A percentile compares a stretch with the other conserved stretches of the same genome.
Evolutionary conservation across 2,113 vertebrate genomes (phyloP).

Genomic region (Theropithecus gelada): DNA sequence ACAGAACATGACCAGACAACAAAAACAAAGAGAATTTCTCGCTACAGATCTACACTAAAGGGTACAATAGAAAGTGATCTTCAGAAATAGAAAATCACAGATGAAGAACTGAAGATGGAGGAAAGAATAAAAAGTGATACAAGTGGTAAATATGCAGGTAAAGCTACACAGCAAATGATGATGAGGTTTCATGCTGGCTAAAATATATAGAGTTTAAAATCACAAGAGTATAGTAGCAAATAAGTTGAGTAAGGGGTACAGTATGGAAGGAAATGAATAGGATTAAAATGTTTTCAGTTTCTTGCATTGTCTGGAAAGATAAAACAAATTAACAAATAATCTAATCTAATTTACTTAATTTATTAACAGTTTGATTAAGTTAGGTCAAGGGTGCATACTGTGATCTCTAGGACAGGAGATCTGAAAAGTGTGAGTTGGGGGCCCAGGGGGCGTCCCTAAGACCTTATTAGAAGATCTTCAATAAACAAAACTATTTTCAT

Average conservation of each 20-base stretch:
- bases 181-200: neutral
- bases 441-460: too few relatives aligned
- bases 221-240: neutral
- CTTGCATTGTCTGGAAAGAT: conserved; percentile 7
- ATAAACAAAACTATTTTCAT: conserved; percentile 37
- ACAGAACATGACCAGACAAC: neutral
- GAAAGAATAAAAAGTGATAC: neutral
- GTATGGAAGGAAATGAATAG: neutral
- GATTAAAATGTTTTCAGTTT: neutral
- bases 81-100: neutral
- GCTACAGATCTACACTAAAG: neutral
- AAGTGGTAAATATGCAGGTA: neutral
- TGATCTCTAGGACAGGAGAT: neutral
- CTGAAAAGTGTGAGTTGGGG: neutral
- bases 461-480: neutral
- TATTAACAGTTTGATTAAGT: neutral
- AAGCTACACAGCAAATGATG: neutral
- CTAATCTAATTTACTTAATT: too few relatives aligned
- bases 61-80: neutral
- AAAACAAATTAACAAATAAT: neutral
- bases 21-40: neutral
- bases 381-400: neutral
- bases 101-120: neutral
- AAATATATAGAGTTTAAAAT: neutral
- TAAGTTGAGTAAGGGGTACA: neutral